Base-by-base conservation (phyloP, 1,140 invertebrate species). In the Conus ventricosus region DNA sequence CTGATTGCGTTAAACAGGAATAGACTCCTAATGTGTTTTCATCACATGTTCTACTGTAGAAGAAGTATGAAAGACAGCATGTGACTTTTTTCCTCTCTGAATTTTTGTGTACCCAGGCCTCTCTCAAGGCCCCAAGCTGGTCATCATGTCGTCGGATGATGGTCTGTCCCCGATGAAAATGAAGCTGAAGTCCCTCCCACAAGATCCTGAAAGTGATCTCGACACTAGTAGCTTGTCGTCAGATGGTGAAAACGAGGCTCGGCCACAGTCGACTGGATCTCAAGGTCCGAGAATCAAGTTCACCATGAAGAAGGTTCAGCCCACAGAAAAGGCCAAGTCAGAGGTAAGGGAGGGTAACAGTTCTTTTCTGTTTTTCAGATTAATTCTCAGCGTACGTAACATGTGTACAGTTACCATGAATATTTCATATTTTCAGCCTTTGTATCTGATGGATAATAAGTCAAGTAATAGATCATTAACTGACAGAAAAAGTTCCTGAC, bases 191-290 rank as follows among this genome's bases (percentile, higher is more conserved):
- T 25, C 76, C 8, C 20, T 10, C 15, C 10, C 25, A n/a, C 25
- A 51, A 5, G 25, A 78, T 15, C 25, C 7, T 54, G 80, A 54
- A 10, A 53, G 51, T 54, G 80, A 81, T 51, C 80, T 81, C 55
- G 80, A 81, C 80, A 81, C 80, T 51, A 81, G 80, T 51, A 81
- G 80, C 23, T 51, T 81, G 51, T 81, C 80, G 23, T 81, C 80
- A 0, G 80, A 53, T 7, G 80, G 51, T 81, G 80, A 81, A 23
- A 81, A 54, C 23, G 80, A 81, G 80, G 80, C 80, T 81, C 80
- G 10, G 39, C 7, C 51, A 54, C 51, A 81, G 17, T 4, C 80
- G 51, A 6, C 15, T 13, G 7, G 55, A 23, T 23, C 27, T 4
- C 39, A 2, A 4, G 80, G 51, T 20, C 80, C 39, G 53, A 81